Evolutionary conservation across 2,113 vertebrate genomes (phyloP).

Genomic region (Otis tarda): DNA sequence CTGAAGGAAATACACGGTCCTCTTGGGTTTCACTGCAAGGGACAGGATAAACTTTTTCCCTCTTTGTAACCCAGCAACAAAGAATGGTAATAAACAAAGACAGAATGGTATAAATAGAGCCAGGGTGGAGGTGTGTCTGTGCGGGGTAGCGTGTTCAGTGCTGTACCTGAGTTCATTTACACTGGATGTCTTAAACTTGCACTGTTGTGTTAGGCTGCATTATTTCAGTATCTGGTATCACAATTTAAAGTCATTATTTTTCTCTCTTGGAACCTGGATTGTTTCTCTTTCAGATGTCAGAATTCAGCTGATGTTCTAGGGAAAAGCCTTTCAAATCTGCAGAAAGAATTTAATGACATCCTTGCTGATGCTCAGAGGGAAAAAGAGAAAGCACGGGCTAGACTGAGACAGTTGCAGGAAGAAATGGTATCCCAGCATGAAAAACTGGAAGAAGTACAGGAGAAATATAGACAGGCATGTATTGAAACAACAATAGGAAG

Average conservation of each 20-base stretch:
- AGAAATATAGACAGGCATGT: slow-evolving; percentile 73
- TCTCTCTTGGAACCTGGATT: not conserved
- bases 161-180: not conserved
- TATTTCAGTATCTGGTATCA: not conserved
- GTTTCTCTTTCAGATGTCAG: slow-evolving; percentile 56
- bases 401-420: slow-evolving; percentile 71
- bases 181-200: not conserved
- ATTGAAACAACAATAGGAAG: slow-evolving; percentile 66
- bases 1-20: not conserved
- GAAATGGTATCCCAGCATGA: slow-evolving; percentile 75
- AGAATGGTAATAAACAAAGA: not conserved
- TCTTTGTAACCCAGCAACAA: not conserved
- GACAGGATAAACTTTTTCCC: not conserved
- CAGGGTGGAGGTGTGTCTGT: not conserved
- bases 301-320: slow-evolving; percentile 74
- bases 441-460: slow-evolving; percentile 71
- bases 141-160: not conserved
- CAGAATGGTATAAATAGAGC: not conserved
- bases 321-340: slow-evolving; percentile 76
- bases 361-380: slow-evolving; percentile 73
- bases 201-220: not conserved
- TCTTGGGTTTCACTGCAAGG: not conserved
- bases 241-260: not conserved
- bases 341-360: slow-evolving; percentile 71
- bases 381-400: slow-evolving; percentile 71